A percentile compares a stretch with the other conserved stretches of the same genome.
These are phyloP conservation scores for Drosophila parvula DNA, from an alignment of 1,140 invertebrate species.

Conservation along the genomic window DNA sequence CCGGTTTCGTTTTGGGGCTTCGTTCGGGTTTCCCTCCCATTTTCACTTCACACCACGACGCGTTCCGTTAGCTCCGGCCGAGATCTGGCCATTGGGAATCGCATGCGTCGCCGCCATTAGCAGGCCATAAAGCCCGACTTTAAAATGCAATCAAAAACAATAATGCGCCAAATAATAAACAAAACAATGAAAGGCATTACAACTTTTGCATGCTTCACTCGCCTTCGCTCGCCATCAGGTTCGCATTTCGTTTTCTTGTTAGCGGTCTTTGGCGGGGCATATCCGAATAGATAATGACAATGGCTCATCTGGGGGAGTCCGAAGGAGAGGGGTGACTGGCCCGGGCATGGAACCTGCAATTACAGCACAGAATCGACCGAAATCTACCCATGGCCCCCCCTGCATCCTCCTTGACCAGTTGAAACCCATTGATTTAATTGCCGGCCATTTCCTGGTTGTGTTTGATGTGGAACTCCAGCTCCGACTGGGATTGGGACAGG, in stretches of 20 bases:
- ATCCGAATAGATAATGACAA: conserved; percentile 68
- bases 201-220: conserved; percentile 48
- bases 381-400: conserved; percentile 42
- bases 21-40: conserved; percentile 47
- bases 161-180: conserved; percentile 52
- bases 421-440: conserved; percentile 83
- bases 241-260: conserved; percentile 34
- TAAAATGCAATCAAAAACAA: conserved; percentile 76
- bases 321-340: not conserved
- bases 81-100: conserved; percentile 47
- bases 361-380: conserved; percentile 51
- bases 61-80: conserved; percentile 33
- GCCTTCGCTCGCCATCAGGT: not conserved
- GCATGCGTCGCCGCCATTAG: conserved; percentile 75
- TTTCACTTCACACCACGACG: conserved; percentile 50
- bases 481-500: conserved; percentile 25
- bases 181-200: conserved; percentile 46
- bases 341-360: conserved; percentile 65
- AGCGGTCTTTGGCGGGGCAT: conserved; percentile 22
- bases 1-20: conserved; percentile 1
- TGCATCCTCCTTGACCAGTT: conserved; percentile 32
- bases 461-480: conserved; percentile 73
- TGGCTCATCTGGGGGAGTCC: conserved; percentile 42
- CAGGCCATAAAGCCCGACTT: conserved; percentile 71
- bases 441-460: conserved; percentile 81